A percentile compares a stretch with the other conserved stretches of the same genome.
Evolutionary conservation across 2,888 invertebrate species (phyloP).

Genomic region (Drosophila dives): DNA sequence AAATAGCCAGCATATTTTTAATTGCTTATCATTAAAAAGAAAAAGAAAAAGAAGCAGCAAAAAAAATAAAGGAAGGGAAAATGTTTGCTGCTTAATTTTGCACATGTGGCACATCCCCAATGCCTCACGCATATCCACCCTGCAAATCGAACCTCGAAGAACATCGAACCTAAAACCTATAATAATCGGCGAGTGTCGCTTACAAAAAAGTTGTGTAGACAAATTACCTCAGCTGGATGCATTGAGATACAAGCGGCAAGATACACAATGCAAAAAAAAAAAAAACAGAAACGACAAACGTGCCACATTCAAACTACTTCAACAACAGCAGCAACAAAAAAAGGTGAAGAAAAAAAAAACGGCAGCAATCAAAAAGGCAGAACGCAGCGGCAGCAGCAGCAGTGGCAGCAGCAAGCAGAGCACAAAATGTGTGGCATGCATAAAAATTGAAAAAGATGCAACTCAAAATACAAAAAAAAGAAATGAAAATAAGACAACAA

Average conservation of each 20-base stretch:
- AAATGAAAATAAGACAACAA: conserved; percentile 11
- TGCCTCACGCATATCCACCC: conserved; percentile 27
- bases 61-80: background rate
- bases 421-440: conserved; percentile 74
- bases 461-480: conserved; percentile 36
- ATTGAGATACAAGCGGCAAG: conserved; percentile 1
- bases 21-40: background rate
- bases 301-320: conserved; percentile 78
- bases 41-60: background rate
- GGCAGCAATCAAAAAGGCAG: conserved; percentile 52
- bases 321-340: conserved; percentile 27
- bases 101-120: conserved; percentile 5
- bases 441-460: conserved; percentile 79
- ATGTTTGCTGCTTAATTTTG: conserved; percentile 24
- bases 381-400: conserved; percentile 29
- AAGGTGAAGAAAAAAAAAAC: conserved; percentile 36
- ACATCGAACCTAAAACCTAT: conserved; percentile 1
- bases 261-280: background rate
- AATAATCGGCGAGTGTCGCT: conserved; percentile 41
- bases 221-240: conserved; percentile 47
- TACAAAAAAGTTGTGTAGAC: conserved; percentile 54
- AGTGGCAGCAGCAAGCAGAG: conserved; percentile 26
- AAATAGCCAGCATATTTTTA: background rate
- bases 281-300: conserved; percentile 57
- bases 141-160: background rate